Base-by-base conservation (phyloP, 2,797 vertebrate species). In the Cetoscarus ocellatus region DNA sequence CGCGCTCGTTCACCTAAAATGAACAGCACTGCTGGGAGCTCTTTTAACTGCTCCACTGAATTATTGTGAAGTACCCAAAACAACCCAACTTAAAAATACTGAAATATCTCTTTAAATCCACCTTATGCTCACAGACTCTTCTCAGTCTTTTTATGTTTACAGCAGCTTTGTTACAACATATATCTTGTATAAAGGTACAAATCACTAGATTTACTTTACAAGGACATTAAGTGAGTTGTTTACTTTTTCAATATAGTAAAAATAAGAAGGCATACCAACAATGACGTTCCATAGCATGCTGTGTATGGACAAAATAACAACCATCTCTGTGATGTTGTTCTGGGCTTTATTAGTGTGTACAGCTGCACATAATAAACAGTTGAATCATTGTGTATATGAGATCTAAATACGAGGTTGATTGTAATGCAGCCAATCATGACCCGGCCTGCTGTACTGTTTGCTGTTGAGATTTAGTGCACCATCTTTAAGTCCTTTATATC, bases 301-400 rank as follows among this genome's bases (percentile, higher is more conserved):
- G 45, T 35, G n/a, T 58, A 50, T 18, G 5, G 10, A 45, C 42
- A 76, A 61, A 17, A 54, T 66, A 6, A 35, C 13, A 61, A 47
- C 18, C 11, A 34, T 66, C 50, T 52, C 18, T 70, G 17, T 36
- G 45, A 1, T 2, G 14, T 39, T 17, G 34, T 35, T 17, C 71
- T 77, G 67, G 59, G 44, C 56, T 48, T 10, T 42, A 57, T 86
- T 58, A 68, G n/a, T 43, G 27, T 0, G 43, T 61, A 19, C 79
- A 84, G 73, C 73, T 87, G 83, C 17, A 17, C 11, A 18, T 47
- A 53, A 77, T 80, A 79, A 77, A 61, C 7, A 35, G 56, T 62
- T 70, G 65, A 79, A 66, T 75, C 67, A 67, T 39, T 78, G 73
- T 65, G 56, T 57, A 70, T 55, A 43, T n/a, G 18, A 47, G 38